Conservation (phyloP, 1,140 invertebrate species). For the Helicoverpa zea region DNA sequence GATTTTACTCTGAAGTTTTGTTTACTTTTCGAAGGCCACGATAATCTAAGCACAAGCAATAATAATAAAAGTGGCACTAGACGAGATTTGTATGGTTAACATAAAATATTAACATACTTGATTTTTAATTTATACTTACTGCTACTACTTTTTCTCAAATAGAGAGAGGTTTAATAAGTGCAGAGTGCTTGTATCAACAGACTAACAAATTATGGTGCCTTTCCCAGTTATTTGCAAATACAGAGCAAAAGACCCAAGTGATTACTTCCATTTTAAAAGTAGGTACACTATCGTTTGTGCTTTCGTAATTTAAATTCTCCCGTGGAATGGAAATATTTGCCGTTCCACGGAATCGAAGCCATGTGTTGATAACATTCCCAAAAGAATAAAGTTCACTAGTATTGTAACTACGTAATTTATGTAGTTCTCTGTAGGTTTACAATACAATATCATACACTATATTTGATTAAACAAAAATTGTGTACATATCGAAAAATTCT, state of each 20-base stretch:
- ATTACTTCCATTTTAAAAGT: conserved; percentile 35
- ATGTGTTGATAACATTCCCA: conserved; percentile 1
- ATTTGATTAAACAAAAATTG: neutral
- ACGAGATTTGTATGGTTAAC: too few relatives aligned
- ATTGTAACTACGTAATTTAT: neutral
- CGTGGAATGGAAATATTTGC: neutral
- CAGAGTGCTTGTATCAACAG: too few relatives aligned
- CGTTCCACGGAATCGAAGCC: neutral
- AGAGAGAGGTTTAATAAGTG: too few relatives aligned
- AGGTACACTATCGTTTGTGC: conserved; percentile 29
- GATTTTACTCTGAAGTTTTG: too few relatives aligned
- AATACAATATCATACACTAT: neutral
- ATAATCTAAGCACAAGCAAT: too few relatives aligned
- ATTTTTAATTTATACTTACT: too few relatives aligned
- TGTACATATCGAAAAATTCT: neutral
- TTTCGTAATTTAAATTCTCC: conserved; percentile 45
- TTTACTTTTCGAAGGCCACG: too few relatives aligned
- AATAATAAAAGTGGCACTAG: too few relatives aligned
- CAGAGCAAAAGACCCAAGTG: neutral
- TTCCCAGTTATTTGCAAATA: too few relatives aligned
- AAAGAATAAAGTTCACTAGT: conserved; percentile 8
- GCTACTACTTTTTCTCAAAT: too few relatives aligned
- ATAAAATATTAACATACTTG: too few relatives aligned
- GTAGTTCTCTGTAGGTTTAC: neutral
- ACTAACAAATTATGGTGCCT: too few relatives aligned